phyloP scores from a whole-genome alignment of 2,797 vertebrate genomes.

The Phrynocephalus forsythii region DNA sequence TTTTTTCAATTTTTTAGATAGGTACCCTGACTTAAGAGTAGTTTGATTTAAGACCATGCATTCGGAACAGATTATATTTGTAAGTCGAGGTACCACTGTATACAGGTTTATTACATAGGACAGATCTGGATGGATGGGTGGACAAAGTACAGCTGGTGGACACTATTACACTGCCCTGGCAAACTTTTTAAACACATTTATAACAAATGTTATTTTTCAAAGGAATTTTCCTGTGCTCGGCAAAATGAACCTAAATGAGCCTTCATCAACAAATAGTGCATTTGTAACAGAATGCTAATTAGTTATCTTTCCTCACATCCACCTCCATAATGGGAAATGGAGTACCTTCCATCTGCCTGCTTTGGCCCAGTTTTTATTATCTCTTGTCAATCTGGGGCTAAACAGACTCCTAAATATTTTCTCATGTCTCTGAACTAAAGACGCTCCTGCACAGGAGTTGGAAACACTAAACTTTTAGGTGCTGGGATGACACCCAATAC shows the following conservation, averaged over 20 bases:
- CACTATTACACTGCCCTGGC: not conserved
- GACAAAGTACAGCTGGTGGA: not conserved
- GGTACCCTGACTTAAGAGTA: no score
- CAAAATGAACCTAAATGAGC: not conserved
- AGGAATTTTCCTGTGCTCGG: not conserved
- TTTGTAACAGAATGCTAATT: not conserved
- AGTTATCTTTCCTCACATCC: not conserved
- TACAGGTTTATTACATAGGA: no score
- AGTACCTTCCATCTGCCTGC: constrained; percentile 10
- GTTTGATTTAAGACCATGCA: no score
- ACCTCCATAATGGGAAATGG: not conserved
- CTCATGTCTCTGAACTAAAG: not conserved
- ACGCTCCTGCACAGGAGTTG: no score
- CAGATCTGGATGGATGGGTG: no score
- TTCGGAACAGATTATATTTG: no score
- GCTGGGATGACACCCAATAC: not conserved
- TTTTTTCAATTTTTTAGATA: no score
- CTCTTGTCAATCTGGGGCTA: constrained; percentile 4
- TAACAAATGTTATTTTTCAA: constrained; percentile 9
- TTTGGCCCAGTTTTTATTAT: constrained; percentile 13
- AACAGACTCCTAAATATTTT: constrained; percentile 28
- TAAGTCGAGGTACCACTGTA: no score
- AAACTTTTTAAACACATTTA: not conserved
- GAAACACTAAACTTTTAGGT: not conserved
- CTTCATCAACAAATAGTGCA: not conserved